Evolutionary conservation across 2,113 vertebrate genomes (phyloP).

Genomic region (Macquaria ambigua): DNA sequence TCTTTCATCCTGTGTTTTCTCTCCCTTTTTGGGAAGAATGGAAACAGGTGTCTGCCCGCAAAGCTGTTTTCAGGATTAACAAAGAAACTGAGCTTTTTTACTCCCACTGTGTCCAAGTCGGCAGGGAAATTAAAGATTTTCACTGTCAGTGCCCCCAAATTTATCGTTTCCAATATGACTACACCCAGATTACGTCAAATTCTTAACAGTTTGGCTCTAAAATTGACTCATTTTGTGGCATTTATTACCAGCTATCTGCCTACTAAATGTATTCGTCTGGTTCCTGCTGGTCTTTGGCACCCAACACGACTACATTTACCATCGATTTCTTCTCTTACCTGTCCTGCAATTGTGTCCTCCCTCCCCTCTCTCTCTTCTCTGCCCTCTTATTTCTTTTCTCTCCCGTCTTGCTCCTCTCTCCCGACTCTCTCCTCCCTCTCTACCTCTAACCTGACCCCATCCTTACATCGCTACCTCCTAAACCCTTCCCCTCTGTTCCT

Average conservation of each 20-base stretch:
- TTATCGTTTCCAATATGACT: not conserved
- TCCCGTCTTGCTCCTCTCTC: not conserved
- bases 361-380: conserved; percentile 23
- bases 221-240: conserved; percentile 5
- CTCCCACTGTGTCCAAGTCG: conserved; percentile 5
- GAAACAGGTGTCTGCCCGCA: conserved; percentile 20
- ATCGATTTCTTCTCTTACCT: conserved; percentile 8
- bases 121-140: conserved; percentile 30
- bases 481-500: conserved; percentile 83
- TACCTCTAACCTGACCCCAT: conserved; percentile 22
- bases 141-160: not conserved
- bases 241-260: conserved; percentile 35
- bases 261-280: not conserved
- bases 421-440: conserved; percentile 30
- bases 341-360: conserved; percentile 3
- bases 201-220: conserved; percentile 4
- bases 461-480: conserved; percentile 64
- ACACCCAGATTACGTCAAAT: conserved; percentile 16
- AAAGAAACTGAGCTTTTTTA: conserved; percentile 40
- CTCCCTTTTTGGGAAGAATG: conserved; percentile 44
- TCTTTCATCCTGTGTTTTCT: conserved; percentile 68
- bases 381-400: conserved; percentile 74
- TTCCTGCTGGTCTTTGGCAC: conserved; percentile 20
- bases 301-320: conserved; percentile 22
- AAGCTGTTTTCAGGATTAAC: conserved; percentile 27